A percentile compares a stretch with the other conserved stretches of the same genome.
phyloP scores from a whole-genome alignment of 2,797 vertebrate genomes.

The Enteromius mattozi region DNA sequence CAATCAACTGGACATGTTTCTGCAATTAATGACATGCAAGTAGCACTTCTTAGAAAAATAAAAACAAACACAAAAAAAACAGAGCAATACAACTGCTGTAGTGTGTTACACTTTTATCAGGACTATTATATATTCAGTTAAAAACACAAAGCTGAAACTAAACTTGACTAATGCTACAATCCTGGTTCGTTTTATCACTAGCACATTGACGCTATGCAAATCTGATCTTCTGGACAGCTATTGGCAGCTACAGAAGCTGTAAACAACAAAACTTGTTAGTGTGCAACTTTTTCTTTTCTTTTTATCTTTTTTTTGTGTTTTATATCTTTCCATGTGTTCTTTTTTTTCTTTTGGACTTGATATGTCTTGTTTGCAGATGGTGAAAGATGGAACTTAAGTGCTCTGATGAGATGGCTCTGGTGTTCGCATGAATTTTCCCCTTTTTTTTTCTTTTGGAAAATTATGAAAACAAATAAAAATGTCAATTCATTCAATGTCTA shows the following conservation, averaged over 20 bases:
- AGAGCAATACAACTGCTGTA: slow-evolving; percentile 67
- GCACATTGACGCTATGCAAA: slow-evolving; percentile 73
- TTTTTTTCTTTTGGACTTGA: slow-evolving; percentile 64
- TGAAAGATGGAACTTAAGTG: slow-evolving; percentile 56
- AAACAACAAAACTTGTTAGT: slow-evolving; percentile 59
- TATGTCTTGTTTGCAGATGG: slow-evolving; percentile 66
- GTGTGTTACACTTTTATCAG: slow-evolving; percentile 48
- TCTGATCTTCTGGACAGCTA: slow-evolving; percentile 59
- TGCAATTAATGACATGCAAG: slow-evolving; percentile 30
- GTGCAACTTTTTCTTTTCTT: slow-evolving; percentile 57
- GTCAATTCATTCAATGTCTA: slow-evolving; percentile 55
- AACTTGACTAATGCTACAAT: slow-evolving; percentile 60
- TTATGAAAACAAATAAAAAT: slow-evolving; percentile 77
- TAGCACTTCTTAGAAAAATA: slow-evolving; percentile 51
- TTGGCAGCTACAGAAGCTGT: slow-evolving; percentile 70
- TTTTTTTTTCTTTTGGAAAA: slow-evolving; percentile 66
- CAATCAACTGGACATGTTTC: slow-evolving; percentile 64
- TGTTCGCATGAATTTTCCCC: slow-evolving; percentile 70
- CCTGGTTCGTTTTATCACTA: slow-evolving; percentile 43
- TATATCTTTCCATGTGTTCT: slow-evolving; percentile 52
- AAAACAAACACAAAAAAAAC: slow-evolving; percentile 1
- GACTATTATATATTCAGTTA: slow-evolving; percentile 42
- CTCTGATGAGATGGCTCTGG: slow-evolving; percentile 64
- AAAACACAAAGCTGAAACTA: slow-evolving; percentile 54
- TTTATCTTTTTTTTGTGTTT: slow-evolving; percentile 61